A percentile compares a stretch with the other conserved stretches of the same genome.
These are phyloP conservation scores for Dysmachus trigonus DNA, from an alignment of 2,888 invertebrate genomes.

Conservation along the genomic window DNA sequence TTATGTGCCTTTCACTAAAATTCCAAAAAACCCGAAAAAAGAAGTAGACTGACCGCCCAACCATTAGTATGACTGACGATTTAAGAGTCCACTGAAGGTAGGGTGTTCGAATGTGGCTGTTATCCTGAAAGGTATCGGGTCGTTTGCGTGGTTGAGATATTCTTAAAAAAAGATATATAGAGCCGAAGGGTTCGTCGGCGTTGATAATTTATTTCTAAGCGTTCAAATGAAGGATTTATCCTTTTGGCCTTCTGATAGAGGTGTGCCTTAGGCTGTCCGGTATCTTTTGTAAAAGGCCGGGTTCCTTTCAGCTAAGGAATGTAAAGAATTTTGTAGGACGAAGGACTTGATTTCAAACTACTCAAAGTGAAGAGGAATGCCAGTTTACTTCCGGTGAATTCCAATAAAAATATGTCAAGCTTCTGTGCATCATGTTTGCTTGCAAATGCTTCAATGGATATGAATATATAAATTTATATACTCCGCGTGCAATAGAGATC, in stretches of 20 bases:
- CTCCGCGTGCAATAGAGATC: neutral
- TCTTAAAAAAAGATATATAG: constrained; percentile 35
- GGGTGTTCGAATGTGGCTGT: neutral
- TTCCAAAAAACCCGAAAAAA: constrained; percentile 31
- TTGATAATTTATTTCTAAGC: constrained; percentile 35
- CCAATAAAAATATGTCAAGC: neutral
- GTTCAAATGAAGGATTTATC: constrained; percentile 28
- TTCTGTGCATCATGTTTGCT: neutral
- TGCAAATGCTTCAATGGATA: neutral
- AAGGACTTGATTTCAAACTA: neutral
- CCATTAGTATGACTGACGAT: neutral
- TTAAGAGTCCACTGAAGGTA: neutral
- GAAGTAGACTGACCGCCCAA: neutral
- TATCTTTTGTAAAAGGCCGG: neutral
- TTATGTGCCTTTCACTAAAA: constrained; percentile 32
- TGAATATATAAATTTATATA: constrained; percentile 23
- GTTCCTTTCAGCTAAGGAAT: neutral
- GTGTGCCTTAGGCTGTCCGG: neutral
- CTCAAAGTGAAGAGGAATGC: neutral
- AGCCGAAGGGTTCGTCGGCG: constrained; percentile 13
- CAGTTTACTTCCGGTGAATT: neutral
- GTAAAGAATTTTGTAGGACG: neutral
- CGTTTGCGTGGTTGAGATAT: constrained; percentile 1
- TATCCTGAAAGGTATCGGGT: neutral
- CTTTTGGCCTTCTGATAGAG: neutral